These are phyloP conservation scores for Melieria crassipennis DNA, from an alignment of 2,888 invertebrate species.

Conservation along the genomic window DNA sequence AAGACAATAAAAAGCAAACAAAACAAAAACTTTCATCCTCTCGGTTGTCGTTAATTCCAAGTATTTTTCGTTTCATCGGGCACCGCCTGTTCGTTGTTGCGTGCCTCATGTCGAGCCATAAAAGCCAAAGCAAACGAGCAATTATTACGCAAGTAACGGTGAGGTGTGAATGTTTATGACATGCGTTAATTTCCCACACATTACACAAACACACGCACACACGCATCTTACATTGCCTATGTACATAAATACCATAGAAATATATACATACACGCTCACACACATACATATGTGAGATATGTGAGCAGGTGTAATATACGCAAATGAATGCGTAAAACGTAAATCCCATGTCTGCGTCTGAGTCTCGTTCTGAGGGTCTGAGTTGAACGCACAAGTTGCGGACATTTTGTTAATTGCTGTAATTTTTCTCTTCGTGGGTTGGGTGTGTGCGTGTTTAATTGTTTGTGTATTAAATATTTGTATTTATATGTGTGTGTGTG, in stretches of 20 bases:
- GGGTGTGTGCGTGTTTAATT: neutral
- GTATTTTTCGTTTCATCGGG: no score
- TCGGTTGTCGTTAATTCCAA: no score
- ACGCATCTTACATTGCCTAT: neutral
- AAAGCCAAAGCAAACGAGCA: neutral
- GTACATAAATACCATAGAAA: neutral
- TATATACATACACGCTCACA: no score
- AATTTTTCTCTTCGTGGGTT: neutral
- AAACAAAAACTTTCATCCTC: no score
- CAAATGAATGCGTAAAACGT: no score
- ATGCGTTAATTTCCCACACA: neutral
- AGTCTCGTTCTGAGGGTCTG: no score
- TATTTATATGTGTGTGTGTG: neutral
- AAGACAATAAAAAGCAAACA: no score
- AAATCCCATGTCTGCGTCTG: no score
- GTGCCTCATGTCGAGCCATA: no score
- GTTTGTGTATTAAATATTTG: neutral
- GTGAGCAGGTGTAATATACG: neutral
- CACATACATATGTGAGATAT: no score
- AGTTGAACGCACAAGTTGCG: neutral
- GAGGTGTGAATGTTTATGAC: constrained; percentile 1
- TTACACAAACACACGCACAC: neutral
- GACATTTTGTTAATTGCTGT: constrained; percentile 19
- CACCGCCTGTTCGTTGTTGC: no score
- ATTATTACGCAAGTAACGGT: neutral